phyloP scores from a whole-genome alignment of 2,797 vertebrate genomes.

The Anabas testudineus region DNA sequence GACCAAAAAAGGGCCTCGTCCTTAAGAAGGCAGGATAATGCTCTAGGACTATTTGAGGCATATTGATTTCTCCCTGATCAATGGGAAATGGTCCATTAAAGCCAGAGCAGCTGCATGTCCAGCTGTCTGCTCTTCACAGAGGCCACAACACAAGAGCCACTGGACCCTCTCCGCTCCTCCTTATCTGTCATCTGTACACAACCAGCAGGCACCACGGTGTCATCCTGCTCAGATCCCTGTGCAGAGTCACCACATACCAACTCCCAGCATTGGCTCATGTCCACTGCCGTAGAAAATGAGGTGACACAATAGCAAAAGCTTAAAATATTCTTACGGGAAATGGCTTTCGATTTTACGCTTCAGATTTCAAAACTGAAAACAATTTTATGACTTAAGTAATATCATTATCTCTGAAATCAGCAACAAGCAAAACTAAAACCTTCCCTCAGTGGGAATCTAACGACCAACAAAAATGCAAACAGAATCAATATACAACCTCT shows the following conservation, averaged over 20 bases:
- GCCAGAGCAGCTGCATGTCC: conserved; percentile 46
- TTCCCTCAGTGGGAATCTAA: not conserved
- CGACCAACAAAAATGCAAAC: no score
- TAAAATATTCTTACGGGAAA: conserved; percentile 14
- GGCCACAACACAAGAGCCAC: conserved; percentile 41
- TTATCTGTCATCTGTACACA: conserved; percentile 11
- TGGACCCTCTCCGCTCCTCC: conserved; percentile 2
- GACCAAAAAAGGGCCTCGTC: not conserved
- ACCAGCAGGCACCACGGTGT: conserved; percentile 17
- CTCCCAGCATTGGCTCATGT: not conserved
- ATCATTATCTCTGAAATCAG: not conserved
- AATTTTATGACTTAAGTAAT: not conserved
- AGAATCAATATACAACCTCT: no score
- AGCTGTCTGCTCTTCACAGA: conserved; percentile 49
- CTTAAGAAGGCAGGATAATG: conserved; percentile 24
- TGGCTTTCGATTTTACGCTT: conserved; percentile 21
- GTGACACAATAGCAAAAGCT: not conserved
- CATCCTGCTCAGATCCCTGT: conserved; percentile 25
- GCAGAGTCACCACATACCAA: conserved; percentile 9
- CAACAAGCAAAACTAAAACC: conserved; percentile 18
- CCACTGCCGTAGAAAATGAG: not conserved
- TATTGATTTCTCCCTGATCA: conserved; percentile 65
- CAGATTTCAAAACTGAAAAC: conserved; percentile 7
- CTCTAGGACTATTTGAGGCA: conserved; percentile 31
- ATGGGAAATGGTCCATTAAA: conserved; percentile 58